Conservation (phyloP, 1,140 invertebrate genomes). For the Holotrichia oblita region DNA sequence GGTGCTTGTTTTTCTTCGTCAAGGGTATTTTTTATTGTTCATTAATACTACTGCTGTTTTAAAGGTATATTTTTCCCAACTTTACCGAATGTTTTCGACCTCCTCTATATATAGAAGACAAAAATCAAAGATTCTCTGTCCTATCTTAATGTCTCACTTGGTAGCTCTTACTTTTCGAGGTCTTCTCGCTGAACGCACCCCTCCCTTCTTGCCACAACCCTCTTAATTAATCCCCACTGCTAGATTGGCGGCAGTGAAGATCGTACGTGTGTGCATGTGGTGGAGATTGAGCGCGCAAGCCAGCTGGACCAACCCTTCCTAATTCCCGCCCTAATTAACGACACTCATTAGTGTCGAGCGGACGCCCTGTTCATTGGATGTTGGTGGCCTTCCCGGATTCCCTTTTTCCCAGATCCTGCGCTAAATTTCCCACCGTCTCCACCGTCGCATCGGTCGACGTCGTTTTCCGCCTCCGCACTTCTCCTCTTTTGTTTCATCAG, state of each 20-base stretch:
- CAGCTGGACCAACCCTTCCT: constrained; percentile 48
- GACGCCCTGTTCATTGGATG: constrained; percentile 47
- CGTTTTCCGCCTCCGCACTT: not conserved
- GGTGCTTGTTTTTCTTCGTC: too few relatives aligned
- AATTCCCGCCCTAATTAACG: constrained; percentile 53
- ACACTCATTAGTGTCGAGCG: constrained; percentile 46
- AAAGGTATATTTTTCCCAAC: too few relatives aligned
- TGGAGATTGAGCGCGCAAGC: constrained; percentile 45
- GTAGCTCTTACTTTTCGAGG: not conserved
- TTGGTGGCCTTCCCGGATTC: constrained; percentile 1
- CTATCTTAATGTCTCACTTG: too few relatives aligned
- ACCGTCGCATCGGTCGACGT: not conserved
- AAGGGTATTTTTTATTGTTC: too few relatives aligned
- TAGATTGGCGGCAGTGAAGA: constrained; percentile 48
- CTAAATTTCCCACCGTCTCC: constrained; percentile 29
- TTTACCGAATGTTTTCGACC: too few relatives aligned
- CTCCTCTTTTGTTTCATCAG: constrained; percentile 21
- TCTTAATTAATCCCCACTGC: constrained; percentile 52
- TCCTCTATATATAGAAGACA: too few relatives aligned
- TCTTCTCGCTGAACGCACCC: not conserved
- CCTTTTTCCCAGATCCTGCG: constrained; percentile 21
- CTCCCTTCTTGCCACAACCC: constrained; percentile 39
- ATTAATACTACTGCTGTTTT: too few relatives aligned
- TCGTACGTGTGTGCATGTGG: constrained; percentile 38
- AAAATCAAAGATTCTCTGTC: too few relatives aligned